A percentile compares a stretch with the other conserved stretches of the same genome.
phyloP scores from a whole-genome alignment of 2,113 vertebrate genomes.

The Pontoporia blainvillei region DNA sequence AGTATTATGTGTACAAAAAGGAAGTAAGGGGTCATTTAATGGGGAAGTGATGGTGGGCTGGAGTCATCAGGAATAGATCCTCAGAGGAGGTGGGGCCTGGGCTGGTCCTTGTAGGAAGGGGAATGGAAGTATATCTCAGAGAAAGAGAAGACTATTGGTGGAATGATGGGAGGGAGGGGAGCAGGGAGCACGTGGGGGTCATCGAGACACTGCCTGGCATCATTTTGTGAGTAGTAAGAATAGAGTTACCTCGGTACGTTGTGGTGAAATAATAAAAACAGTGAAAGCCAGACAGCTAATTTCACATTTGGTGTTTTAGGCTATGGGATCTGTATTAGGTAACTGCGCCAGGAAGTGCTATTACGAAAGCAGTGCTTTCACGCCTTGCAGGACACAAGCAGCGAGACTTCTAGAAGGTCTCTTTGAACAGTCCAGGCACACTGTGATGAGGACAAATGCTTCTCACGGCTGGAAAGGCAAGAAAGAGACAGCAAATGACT shows the following conservation, averaged over 20 bases:
- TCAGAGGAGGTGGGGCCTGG: not conserved
- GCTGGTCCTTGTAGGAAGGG: not conserved
- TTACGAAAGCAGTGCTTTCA: not conserved
- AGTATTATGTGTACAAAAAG: not conserved
- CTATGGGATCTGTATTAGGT: not conserved
- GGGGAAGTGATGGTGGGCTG: not conserved
- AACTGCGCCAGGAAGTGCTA: not conserved
- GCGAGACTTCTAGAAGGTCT: not conserved
- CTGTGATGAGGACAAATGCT: not conserved
- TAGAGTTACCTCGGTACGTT: not conserved
- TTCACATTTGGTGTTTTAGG: not conserved
- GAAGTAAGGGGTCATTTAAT: not conserved
- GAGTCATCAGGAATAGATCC: not conserved
- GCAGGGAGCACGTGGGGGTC: not conserved
- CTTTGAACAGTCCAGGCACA: not conserved
- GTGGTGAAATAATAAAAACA: not conserved
- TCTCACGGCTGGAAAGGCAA: conserved; percentile 7
- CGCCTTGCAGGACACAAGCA: not conserved
- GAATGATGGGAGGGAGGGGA: not conserved
- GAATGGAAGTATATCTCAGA: not conserved
- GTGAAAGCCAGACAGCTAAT: not conserved
- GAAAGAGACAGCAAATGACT: not conserved
- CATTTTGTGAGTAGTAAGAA: not conserved
- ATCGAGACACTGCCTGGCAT: not conserved
- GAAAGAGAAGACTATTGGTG: not conserved